Base-by-base conservation (phyloP, 2,888 invertebrate species). In the Myopa testacea region DNA sequence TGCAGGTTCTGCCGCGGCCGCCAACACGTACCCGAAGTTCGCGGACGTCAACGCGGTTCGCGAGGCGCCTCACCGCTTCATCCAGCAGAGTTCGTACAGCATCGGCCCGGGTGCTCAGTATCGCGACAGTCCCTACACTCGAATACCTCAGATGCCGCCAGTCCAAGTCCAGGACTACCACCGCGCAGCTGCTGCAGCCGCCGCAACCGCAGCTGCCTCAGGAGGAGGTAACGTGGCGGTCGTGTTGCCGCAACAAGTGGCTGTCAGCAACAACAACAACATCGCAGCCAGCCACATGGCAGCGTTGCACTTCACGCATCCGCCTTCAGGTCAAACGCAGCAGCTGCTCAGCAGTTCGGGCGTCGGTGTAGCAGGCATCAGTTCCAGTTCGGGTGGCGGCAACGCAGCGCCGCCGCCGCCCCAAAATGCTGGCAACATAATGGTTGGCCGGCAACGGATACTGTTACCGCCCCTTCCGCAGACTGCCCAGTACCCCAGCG, bases 221-320 rank as follows among this genome's bases (percentile, higher is more conserved):
- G 55, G 16, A 5, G 83, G 83, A 69, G 82, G 84, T 68, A 83
- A 82, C 77, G 80, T 82, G 67, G 83, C 81, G 6, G 76, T 78
- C n/a, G 71, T 76, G 71, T 12, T 71, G 78, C 78, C 77, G 79
- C 72, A 79, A 77, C 79, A 70, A 55, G 80, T 58, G 79, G 81
- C 37, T 82, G 70, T 19, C 78, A 50, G 34, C 78, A 78, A 82
- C 45, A 75, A 82, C 45, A 75, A 75, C 68, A 75, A 68, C 40
- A 58, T 69, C 5, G 77, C 81, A 74, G 81, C 82, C 77, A 82
- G 81, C 69, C 82, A 83, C 78, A 55, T 81, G 79, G 80, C 79
- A 68, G 81, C 82, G 77, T 72, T 90, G 93, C 87, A 92, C 95
- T 90, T 94, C 94, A 77, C 91, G 94, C 87, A 91, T 94, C 82